Base-by-base conservation (phyloP, 2,888 invertebrate genomes). In the Andrena haemorrhoa region DNA sequence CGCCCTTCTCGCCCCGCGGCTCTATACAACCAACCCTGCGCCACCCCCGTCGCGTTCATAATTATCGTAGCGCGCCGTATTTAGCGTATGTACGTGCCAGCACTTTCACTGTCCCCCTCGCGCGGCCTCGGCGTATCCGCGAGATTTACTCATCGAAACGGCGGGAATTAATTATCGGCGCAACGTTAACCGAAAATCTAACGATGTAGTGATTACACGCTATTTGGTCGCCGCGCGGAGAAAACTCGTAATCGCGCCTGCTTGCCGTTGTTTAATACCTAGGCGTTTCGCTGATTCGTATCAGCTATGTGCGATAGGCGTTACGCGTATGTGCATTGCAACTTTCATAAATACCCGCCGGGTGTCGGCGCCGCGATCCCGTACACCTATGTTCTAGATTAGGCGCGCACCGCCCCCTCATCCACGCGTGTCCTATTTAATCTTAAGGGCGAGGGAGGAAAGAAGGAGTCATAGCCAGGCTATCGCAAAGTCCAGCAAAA, bases 161-260 rank as follows among this genome's bases (percentile, higher is more conserved):
- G 7, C 23, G 56, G 31, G 33, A 71, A 71, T 82, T 79, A 80
- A 80, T 75, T 70, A 80, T 69, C 70, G 70, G 6, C 16, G 74
- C 47, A 51, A 66, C 69, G 82, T 82, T 80, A 81, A 75, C 75
- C n/a, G 73, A 76, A 79, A 82, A 80, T 82, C 82, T 82, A 81
- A 85, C 76, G 80, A 75, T 66, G 33, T 56, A 56, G 71, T 75
- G 72, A 75, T 78, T 80, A 63, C 79, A 61, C 12, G 63, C 56
- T 16, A 10, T 61, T 41, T 49, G 49, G 3, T 41, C 41, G n/a
- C 29, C 5, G 26, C 23, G 7, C 35, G 1, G 29, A 41, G 56
- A 53, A 60, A 29, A 75, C 64, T 56, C 61, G 68, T 35, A 47
- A 20, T 5, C 3, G 20, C n/a, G 7, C 5, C 16, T 71, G 71